Base-by-base conservation (phyloP, 2,113 vertebrate species). In the Seriola quinqueradiata region DNA sequence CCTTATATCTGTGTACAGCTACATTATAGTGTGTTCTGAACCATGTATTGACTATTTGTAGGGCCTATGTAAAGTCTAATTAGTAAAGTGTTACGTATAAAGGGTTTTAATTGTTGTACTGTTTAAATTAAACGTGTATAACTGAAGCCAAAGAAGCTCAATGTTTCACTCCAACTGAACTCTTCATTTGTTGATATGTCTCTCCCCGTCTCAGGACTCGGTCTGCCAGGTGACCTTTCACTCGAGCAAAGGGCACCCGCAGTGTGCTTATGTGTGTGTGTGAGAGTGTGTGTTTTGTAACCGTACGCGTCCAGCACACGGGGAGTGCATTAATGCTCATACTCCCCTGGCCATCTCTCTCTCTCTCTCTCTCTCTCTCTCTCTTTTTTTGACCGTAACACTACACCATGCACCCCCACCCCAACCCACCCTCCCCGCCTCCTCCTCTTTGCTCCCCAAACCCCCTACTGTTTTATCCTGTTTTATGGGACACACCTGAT, bases 401-500 rank as follows among this genome's bases (percentile, higher is more conserved):
- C 82, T 78, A 93, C 76, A 90, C 89, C 79, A 0, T 14, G 23
- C 34, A 59, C 76, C 48, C 87, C 48, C 44, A 5, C 40, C 19
- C 40, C 9, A 23, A 21, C 36, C 42, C 50, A 9, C 19, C 23
- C 66, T 25, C 79, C 54, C 68, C 58, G n/a, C 55, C 71, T 34
- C 40, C 54, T 23, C 23, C 69, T 61, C 77, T 63, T 36, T 44
- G 4, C 73, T 76, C 78, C 23, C 70, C 13, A 72, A 66, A 61
- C 58, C 89, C 77, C 83, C 71, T 76, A 48, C 86, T 60, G 87
- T 75, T 89, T 91, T 75, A 90, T 87, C 76, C 87, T 59, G 66
- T 85, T 93, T 91, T 91, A 91, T 90, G 85, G 86, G 82, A 90
- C 83, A 86, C 91, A 94, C 88, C 81, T 90, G 91, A 94, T 90